Base-by-base conservation (phyloP, 2,888 invertebrate species). In the Coelinius sp. region DNA sequence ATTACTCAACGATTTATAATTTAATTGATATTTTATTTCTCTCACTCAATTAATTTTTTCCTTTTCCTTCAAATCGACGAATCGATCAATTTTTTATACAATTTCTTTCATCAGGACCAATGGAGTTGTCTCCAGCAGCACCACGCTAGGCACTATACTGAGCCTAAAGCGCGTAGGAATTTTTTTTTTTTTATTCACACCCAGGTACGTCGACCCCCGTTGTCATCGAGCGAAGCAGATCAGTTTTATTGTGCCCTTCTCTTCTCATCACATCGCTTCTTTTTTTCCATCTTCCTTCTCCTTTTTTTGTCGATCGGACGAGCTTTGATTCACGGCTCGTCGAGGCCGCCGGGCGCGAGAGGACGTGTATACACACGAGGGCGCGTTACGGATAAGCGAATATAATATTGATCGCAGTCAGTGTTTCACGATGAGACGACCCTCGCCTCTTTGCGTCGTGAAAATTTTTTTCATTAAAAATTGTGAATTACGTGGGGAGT, bases 301-400 rank as follows among this genome's bases (percentile, higher is more conserved):
- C 74, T 67, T 71, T 69, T 76, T 76, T 74, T 66, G 74, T 73
- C 74, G 73, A 74, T 74, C 73, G 72, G 76, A 74, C 77, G 75
- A 74, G 77, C 76, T 77, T 77, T 75, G 75, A 76, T 77, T 74
- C 77, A 76, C 75, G 76, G 74, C 73, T 76, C 74, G 75, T 63
- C 76, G 76, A 75, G 74, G 74, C 77, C 31, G 71, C 68, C 35
- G 71, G 53, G 53, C 27, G 38, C 71, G 71, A 53, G 53, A 53
- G 53, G 27, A 25, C 27, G 53, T 70, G 62, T 68, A 62, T 70
- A 69, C 59, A 74, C 71, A 71, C 62, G 70, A 67, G 53, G 59
- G 44, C 68, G 73, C 71, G 77, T 77, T 76, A 76, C 73, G 77
- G 77, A 77, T 76, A 76, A 77, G 77, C 76, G 76, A 77, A 76